Conservation (phyloP, 2,113 vertebrate species). For the Tachycineta bicolor region DNA sequence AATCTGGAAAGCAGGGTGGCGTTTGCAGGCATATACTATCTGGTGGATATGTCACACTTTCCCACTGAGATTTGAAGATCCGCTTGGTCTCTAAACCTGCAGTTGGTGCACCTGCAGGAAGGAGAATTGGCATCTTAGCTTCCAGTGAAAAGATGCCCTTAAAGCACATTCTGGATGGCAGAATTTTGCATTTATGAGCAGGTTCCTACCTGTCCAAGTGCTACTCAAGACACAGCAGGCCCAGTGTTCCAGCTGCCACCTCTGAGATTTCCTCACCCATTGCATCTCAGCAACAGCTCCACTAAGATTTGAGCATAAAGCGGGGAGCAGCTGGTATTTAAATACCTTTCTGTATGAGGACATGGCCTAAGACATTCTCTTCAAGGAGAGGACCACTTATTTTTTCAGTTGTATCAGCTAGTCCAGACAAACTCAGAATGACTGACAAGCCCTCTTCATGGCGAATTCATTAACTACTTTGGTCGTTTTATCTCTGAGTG, state of each 20-base stretch:
- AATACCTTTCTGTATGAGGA: neutral
- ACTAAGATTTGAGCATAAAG: neutral
- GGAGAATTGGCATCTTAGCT: neutral
- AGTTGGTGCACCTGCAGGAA: accelerated
- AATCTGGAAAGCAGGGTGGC: neutral
- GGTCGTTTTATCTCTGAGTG: neutral
- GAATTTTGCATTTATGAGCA: neutral
- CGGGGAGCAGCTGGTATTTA: neutral
- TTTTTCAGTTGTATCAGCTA: neutral
- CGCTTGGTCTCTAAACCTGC: neutral
- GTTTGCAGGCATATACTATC: neutral
- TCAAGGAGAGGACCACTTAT: neutral
- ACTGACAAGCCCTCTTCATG: neutral
- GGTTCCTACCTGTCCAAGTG: neutral
- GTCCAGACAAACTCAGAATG: neutral
- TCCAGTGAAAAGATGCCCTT: neutral
- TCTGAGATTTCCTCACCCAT: accelerated
- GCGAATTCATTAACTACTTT: neutral
- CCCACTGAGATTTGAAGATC: neutral
- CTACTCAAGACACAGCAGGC: neutral
- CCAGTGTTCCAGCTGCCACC: neutral
- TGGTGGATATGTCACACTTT: neutral
- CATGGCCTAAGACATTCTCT: neutral
- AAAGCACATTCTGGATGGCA: neutral
- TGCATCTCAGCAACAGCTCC: neutral